These are phyloP conservation scores for Cryptops parisi DNA, from an alignment of 2,888 invertebrate species.

Conservation along the genomic window DNA sequence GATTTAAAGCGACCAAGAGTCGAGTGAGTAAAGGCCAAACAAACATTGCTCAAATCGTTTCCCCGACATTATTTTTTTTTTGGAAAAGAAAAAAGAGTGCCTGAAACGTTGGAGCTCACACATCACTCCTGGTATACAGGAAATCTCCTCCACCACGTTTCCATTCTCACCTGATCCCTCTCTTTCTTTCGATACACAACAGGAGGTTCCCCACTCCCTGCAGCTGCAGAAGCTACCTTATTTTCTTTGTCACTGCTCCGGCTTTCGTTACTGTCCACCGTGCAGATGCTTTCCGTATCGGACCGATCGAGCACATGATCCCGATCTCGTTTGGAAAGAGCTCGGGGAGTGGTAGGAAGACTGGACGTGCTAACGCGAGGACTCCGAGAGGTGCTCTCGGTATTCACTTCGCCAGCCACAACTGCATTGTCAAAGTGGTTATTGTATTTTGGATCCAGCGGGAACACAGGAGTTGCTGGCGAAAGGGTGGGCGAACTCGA, in stretches of 20 bases:
- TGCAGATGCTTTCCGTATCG: slow-evolving; percentile 69
- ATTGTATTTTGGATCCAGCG: neutral
- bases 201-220: slow-evolving; percentile 2
- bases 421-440: neutral
- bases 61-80: too few relatives aligned
- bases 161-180: slow-evolving; percentile 16
- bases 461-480: slow-evolving; percentile 4
- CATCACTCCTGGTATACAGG: slow-evolving; percentile 1
- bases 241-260: slow-evolving; percentile 40
- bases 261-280: slow-evolving; percentile 58
- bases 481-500: slow-evolving; percentile 19
- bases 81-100: too few relatives aligned
- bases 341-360: neutral
- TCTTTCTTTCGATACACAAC: slow-evolving; percentile 17
- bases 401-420: neutral
- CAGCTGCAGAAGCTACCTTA: slow-evolving; percentile 6
- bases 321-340: neutral
- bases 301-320: slow-evolving; percentile 35
- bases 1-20: too few relatives aligned
- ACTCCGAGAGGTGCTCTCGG: neutral
- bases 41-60: too few relatives aligned
- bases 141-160: slow-evolving; percentile 9
- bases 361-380: neutral
- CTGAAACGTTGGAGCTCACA: too few relatives aligned
- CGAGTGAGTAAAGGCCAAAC: too few relatives aligned